phyloP scores from a whole-genome alignment of 2,797 vertebrate genomes.

The Peromyscus nudipes region DNA sequence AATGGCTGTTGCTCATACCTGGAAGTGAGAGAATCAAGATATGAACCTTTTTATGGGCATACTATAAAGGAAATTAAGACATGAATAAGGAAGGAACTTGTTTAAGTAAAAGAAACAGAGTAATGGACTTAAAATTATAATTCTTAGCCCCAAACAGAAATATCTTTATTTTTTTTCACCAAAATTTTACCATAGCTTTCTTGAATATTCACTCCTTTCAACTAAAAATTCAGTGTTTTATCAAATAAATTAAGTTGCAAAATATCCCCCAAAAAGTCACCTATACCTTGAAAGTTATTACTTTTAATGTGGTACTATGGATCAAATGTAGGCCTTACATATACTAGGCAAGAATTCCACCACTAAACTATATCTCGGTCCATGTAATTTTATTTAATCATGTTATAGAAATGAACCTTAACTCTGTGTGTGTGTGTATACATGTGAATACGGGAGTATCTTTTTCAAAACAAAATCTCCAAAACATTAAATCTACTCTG shows the following conservation, averaged over 20 bases:
- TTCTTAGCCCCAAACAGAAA: slow-evolving; percentile 36
- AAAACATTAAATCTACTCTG: slow-evolving; percentile 28
- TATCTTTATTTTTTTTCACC: slow-evolving; percentile 1
- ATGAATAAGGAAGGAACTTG: neutral
- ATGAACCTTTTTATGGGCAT: slow-evolving; percentile 40
- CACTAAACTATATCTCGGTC: neutral
- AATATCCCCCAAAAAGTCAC: neutral
- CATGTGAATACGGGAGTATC: neutral
- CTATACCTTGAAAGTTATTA: neutral
- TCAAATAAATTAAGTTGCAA: slow-evolving; percentile 56
- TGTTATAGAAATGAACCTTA: slow-evolving; percentile 12
- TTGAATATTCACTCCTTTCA: slow-evolving; percentile 31
- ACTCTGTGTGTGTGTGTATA: neutral
- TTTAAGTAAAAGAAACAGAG: slow-evolving; percentile 42
- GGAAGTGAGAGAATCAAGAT: slow-evolving; percentile 29
- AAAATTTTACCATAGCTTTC: slow-evolving; percentile 15
- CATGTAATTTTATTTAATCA: slow-evolving; percentile 24
- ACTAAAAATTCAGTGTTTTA: slow-evolving; percentile 56
- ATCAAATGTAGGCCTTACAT: neutral
- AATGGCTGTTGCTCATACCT: slow-evolving; percentile 35
- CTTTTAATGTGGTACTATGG: neutral
- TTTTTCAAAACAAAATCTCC: slow-evolving; percentile 58
- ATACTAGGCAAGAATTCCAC: neutral
- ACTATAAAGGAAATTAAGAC: slow-evolving; percentile 54
- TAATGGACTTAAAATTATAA: slow-evolving; percentile 48